Percentiles rank a stretch among this genome's conserved stretches.
These are phyloP conservation scores for Chaetogeoica ovagalla DNA, from an alignment of 2,888 invertebrate species.

Conservation along the genomic window DNA sequence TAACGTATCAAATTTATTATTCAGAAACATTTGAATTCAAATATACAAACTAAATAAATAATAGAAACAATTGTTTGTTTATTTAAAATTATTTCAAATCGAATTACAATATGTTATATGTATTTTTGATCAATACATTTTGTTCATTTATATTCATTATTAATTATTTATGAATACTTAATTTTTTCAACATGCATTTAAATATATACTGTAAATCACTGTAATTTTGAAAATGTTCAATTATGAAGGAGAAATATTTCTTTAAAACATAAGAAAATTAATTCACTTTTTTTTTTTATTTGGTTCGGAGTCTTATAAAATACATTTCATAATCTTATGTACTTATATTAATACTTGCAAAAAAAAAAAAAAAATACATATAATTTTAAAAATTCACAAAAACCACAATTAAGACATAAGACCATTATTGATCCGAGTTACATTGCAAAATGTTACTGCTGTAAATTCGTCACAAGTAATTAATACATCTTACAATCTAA, in stretches of 20 bases:
- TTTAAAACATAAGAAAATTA: not conserved
- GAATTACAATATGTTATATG: too few relatives aligned
- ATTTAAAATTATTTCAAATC: too few relatives aligned
- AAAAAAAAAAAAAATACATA: conserved; percentile 22
- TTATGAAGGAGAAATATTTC: not conserved
- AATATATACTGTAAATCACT: too few relatives aligned
- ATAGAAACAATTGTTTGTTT: too few relatives aligned
- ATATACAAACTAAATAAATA: too few relatives aligned
- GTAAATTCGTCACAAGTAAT: conserved; percentile 44
- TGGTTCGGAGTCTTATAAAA: conserved; percentile 28
- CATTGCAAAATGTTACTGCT: not conserved
- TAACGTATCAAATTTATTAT: too few relatives aligned
- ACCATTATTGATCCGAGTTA: not conserved
- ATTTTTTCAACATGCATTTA: too few relatives aligned
- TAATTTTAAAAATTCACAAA: not conserved
- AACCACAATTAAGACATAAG: not conserved
- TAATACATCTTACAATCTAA: conserved; percentile 32
- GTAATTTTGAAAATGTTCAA: too few relatives aligned
- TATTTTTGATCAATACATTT: too few relatives aligned
- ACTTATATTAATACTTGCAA: conserved; percentile 27
- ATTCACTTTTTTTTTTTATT: conserved; percentile 19
- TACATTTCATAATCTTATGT: conserved; percentile 3
- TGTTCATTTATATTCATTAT: too few relatives aligned
- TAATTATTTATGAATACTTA: too few relatives aligned
- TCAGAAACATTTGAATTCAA: too few relatives aligned